These are phyloP conservation scores for Alca torda DNA, from an alignment of 2,797 vertebrate genomes.

Conservation along the genomic window DNA sequence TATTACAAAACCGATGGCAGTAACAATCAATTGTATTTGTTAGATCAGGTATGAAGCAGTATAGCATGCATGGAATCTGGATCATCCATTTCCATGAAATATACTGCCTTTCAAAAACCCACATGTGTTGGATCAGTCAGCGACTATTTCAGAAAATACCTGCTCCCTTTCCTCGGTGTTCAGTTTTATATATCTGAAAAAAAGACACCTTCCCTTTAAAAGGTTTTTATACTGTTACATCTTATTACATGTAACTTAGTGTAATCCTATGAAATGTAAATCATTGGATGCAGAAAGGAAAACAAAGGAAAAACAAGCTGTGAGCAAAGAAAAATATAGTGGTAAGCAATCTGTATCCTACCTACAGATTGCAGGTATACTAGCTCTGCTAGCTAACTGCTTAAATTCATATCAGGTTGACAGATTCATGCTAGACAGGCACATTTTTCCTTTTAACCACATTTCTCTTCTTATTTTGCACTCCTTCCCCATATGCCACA, in stretches of 20 bases:
- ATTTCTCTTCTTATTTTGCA: conserved; percentile 33
- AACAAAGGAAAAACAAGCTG: not conserved
- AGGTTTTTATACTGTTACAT: not conserved
- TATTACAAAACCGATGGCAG: not conserved
- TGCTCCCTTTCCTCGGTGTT: not conserved
- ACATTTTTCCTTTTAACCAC: conserved; percentile 22
- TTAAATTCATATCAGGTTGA: not conserved
- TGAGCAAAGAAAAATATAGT: not conserved
- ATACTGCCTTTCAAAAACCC: not conserved
- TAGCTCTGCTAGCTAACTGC: not conserved
- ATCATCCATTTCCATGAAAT: not conserved
- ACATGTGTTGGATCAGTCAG: not conserved
- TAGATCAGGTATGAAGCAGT: not conserved
- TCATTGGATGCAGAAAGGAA: not conserved
- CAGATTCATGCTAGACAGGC: not conserved
- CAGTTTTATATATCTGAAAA: not conserved
- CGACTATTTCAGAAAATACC: not conserved
- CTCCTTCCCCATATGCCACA: conserved; percentile 2
- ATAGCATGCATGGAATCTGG: not conserved
- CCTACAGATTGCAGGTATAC: not conserved
- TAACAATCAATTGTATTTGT: not conserved
- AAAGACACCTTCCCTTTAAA: not conserved
- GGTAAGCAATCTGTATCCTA: not conserved
- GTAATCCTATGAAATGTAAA: conserved; percentile 23
- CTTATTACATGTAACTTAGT: not conserved